These are phyloP conservation scores for Drosophila watanabei DNA, from an alignment of 1,140 invertebrate genomes.

Conservation along the genomic window DNA sequence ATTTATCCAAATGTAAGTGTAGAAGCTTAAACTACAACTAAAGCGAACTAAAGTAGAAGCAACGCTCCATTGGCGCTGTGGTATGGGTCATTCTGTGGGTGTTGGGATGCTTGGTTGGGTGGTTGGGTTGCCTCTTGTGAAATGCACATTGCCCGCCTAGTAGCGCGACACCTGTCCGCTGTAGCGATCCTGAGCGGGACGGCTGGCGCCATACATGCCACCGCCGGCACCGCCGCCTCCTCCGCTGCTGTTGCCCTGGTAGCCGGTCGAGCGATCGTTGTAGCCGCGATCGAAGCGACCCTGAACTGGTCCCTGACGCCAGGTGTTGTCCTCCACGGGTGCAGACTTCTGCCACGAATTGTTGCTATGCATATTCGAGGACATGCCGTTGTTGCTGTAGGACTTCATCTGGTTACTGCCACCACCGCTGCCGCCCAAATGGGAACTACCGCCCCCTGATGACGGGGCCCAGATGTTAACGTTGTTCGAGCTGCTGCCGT, in stretches of 20 bases:
- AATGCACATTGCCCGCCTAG: slow-evolving; percentile 48
- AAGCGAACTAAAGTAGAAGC: slow-evolving; percentile 60
- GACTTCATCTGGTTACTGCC: slow-evolving; percentile 61
- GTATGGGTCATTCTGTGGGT: slow-evolving; percentile 36
- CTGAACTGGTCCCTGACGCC: slow-evolving; percentile 70
- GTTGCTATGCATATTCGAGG: slow-evolving; percentile 71
- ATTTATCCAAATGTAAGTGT: slow-evolving; percentile 64
- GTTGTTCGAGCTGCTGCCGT: slow-evolving; percentile 65
- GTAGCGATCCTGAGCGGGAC: slow-evolving; percentile 72
- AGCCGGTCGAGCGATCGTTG: slow-evolving; percentile 79
- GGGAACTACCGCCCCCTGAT: slow-evolving; percentile 53
- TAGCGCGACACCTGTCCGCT: slow-evolving; percentile 72
- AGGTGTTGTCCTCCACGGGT: slow-evolving; percentile 69
- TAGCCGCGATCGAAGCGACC: slow-evolving; percentile 82
- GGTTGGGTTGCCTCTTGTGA: slow-evolving; percentile 29
- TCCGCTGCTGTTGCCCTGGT: slow-evolving; percentile 62
- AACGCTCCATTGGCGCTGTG: slow-evolving; percentile 42
- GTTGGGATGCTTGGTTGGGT: slow-evolving; percentile 8
- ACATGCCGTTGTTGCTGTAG: slow-evolving; percentile 75
- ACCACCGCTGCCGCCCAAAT: slow-evolving; percentile 52
- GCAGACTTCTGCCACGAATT: slow-evolving; percentile 78
- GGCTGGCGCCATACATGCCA: slow-evolving; percentile 73
- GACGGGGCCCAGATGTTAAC: slow-evolving; percentile 74
- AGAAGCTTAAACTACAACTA: slow-evolving; percentile 67
- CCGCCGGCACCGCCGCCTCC: slow-evolving; percentile 39